Percentiles rank a stretch among this genome's conserved stretches.
phyloP scores from a whole-genome alignment of 2,888 invertebrate species.

The Cryptosula pallasiana region DNA sequence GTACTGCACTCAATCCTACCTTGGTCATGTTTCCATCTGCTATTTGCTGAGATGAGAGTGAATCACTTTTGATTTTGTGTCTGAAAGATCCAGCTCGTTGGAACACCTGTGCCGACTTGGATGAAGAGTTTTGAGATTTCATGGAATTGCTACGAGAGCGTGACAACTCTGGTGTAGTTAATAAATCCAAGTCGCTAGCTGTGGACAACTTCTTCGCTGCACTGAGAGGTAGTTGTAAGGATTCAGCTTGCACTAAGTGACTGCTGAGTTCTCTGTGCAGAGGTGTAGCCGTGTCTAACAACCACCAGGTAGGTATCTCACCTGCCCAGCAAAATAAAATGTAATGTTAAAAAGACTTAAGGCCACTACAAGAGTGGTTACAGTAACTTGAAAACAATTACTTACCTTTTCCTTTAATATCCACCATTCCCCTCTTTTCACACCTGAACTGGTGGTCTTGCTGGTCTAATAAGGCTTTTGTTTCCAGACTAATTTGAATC shows the following conservation, averaged over 20 bases:
- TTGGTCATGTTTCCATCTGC: background rate
- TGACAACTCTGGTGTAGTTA: background rate
- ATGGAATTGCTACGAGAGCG: conserved; percentile 12
- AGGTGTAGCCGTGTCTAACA: background rate
- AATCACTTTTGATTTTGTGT: conserved; percentile 18
- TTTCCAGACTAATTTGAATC: conserved; percentile 22
- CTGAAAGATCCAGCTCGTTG: conserved; percentile 17
- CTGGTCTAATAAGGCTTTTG: conserved; percentile 8
- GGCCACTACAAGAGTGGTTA: no score
- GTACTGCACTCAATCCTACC: background rate
- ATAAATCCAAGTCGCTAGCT: background rate
- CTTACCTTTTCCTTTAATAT: conserved; percentile 21
- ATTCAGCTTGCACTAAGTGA: background rate
- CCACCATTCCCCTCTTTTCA: conserved; percentile 11
- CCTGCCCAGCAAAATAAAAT: background rate
- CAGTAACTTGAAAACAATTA: no score
- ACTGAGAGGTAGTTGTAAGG: background rate
- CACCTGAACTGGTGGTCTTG: background rate
- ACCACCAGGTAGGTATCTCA: conserved; percentile 7
- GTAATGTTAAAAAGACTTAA: no score
- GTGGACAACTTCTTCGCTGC: background rate
- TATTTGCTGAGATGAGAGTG: background rate
- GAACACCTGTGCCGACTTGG: conserved; percentile 4
- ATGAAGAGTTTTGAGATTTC: conserved; percentile 13
- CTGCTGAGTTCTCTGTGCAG: background rate